Evolutionary conservation across 2,797 vertebrate genomes (phyloP).

Genomic region (Gorsachius magnificus): DNA sequence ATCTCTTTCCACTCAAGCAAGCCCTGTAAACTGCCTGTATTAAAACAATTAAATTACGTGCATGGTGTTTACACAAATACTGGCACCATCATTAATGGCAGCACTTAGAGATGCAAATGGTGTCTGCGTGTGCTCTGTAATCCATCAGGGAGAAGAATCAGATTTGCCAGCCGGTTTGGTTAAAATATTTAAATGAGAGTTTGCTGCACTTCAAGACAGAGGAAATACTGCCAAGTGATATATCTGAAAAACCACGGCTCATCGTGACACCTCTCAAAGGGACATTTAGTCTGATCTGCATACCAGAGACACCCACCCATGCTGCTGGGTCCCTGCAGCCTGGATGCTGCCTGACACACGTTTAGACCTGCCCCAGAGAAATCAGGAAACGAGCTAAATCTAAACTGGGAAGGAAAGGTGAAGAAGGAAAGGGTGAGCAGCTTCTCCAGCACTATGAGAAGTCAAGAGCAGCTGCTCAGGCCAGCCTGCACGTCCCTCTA

Average conservation of each 20-base stretch:
- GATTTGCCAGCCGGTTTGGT: background rate
- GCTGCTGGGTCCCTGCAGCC: background rate
- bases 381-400: background rate
- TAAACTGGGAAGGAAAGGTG: background rate
- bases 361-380: background rate
- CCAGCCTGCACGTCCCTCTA: accelerated
- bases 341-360: background rate
- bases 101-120: background rate
- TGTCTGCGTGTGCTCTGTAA: background rate
- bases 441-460: background rate
- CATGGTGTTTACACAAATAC: background rate
- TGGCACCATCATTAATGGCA: background rate
- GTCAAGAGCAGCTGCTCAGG: background rate
- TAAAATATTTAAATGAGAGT: background rate
- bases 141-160: background rate
- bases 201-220: background rate
- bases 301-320: no score
- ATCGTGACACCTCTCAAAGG: background rate
- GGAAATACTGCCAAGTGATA: background rate
- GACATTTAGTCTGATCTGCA: background rate
- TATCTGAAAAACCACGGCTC: background rate
- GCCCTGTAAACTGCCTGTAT: background rate
- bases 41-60: background rate
- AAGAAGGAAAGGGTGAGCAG: background rate
- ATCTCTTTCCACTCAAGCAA: background rate